Base-by-base conservation (phyloP, 2,113 vertebrate genomes). In the Cariama cristata region DNA sequence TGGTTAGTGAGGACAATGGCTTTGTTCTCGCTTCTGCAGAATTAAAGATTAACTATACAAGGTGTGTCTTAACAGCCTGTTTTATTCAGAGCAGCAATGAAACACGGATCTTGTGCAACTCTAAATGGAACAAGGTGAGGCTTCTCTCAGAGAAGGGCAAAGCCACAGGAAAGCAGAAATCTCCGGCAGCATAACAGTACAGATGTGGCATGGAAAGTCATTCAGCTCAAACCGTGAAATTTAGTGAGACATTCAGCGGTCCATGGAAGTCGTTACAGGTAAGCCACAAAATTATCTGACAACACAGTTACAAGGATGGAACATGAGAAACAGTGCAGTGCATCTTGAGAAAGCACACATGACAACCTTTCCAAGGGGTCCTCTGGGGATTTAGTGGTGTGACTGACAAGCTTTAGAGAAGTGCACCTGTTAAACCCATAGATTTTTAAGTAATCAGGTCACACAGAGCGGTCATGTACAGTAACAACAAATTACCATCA, bases 21-120 rank as follows among this genome's bases (percentile, higher is more conserved):
- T 91, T 90, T 86, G 83, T 91, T 97, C 95, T 97, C 96, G 47
- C 79, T 94, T 95, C 58, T 47, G 60, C 60, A 80, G 67, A 91
- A 90, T 74, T 90, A 84, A 75, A 76, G 42, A 88, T 88, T 95
- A 88, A 93, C 81, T 75, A 47, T 14, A 71, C 38, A 62, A 84
- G 40, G 62, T 79, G 73, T 67, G 49, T n/a, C 64, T 63, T 79
- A 88, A 44, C 50, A 85, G 85, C 23, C n/a, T 81, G 67, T 40
- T 88, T 89, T 77, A 83, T 83, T 71, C 87, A 73, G 45, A 91
- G 64, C 66, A 94, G 53, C 22, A 84, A 28, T 14, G 38, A 87
- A 90, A 86, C 23, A 55, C 3, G 2, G 42, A 79, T 38, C 4
- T 7, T 30, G 26, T 33, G n/a, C 22, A 45, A 58, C 47, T 76